Evolutionary conservation across 2,113 vertebrate genomes (phyloP).

Genomic region (Cyprinodon variegatus): DNA sequence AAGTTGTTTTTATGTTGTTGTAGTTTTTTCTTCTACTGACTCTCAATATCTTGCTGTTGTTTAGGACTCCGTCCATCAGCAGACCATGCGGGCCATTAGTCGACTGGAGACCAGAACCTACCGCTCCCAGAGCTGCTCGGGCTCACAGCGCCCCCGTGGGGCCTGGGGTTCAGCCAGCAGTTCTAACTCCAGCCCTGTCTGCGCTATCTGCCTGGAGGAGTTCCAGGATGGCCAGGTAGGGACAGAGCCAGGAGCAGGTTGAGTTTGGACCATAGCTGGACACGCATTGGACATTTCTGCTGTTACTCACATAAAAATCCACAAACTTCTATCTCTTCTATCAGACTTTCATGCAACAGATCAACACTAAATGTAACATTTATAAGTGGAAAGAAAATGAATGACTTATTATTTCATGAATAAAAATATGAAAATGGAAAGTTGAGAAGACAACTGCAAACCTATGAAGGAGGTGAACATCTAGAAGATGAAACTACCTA

Average conservation of each 20-base stretch:
- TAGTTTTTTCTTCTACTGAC: not conserved
- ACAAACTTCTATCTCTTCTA: no score
- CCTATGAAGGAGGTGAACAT: no score
- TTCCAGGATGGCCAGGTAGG: slow-evolving; percentile 95
- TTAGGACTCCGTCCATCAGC: slow-evolving; percentile 92
- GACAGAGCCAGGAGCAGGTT: not conserved
- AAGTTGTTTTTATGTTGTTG: not conserved
- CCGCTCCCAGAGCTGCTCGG: slow-evolving; percentile 77
- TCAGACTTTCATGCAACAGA: no score
- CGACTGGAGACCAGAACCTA: slow-evolving; percentile 88
- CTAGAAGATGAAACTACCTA: no score
- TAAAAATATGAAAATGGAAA: no score
- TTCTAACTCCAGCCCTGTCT: slow-evolving; percentile 90
- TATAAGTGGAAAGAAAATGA: no score
- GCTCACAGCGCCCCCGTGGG: slow-evolving; percentile 70
- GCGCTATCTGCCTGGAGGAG: slow-evolving; percentile 96
- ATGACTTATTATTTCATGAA: no score
- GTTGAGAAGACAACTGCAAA: no score
- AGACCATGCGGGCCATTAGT: slow-evolving; percentile 90
- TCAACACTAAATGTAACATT: no score
- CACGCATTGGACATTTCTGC: not conserved
- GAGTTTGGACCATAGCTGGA: not conserved
- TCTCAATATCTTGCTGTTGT: not conserved
- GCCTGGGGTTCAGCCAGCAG: slow-evolving; percentile 86
- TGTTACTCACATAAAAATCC: no score